These are phyloP conservation scores for Leptogaster cylindrica DNA, from an alignment of 2,888 invertebrate genomes.

Conservation along the genomic window DNA sequence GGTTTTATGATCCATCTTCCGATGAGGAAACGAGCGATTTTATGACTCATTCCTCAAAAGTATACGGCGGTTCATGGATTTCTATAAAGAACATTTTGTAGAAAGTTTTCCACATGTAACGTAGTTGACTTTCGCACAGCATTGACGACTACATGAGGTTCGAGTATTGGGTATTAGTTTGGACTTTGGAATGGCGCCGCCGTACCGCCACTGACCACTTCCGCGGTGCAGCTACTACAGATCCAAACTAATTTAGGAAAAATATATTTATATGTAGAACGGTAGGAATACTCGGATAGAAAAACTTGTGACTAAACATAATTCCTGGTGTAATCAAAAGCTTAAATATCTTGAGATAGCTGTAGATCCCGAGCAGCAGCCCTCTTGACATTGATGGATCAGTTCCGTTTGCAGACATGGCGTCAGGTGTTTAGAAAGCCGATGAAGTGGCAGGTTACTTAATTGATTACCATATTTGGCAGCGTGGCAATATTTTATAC, in stretches of 20 bases:
- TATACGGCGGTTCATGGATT: too few species aligned
- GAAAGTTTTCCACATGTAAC: too few species aligned
- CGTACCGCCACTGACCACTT: too few species aligned
- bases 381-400: conserved; percentile 18
- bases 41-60: not conserved
- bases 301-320: not conserved
- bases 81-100: too few species aligned
- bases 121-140: too few species aligned
- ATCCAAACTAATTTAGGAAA: too few species aligned
- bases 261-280: not conserved
- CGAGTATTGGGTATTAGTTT: too few species aligned
- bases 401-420: not conserved
- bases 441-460: conserved; percentile 18
- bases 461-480: conserved; percentile 27
- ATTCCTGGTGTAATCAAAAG: not conserved
- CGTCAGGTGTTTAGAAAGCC: conserved; percentile 15
- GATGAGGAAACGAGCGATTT: not conserved
- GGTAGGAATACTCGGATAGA: not conserved
- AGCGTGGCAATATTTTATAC: too few species aligned
- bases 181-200: too few species aligned
- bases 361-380: not conserved
- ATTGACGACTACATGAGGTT: too few species aligned
- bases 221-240: too few species aligned
- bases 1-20: not conserved
- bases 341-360: conserved; percentile 8